These are phyloP conservation scores for Contarinia nasturtii DNA, from an alignment of 1,140 invertebrate genomes.

Conservation along the genomic window DNA sequence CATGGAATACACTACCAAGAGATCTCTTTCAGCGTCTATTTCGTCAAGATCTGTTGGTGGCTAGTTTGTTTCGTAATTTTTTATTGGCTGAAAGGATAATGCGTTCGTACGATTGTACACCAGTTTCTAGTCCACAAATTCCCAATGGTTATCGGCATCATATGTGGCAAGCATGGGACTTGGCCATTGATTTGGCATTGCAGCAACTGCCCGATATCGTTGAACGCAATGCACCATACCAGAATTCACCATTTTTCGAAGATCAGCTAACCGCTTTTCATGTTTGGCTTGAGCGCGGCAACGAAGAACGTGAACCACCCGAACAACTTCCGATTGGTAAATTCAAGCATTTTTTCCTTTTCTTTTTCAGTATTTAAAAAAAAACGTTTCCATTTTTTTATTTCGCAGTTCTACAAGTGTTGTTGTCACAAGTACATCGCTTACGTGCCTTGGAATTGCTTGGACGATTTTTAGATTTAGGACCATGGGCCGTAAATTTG, in stretches of 20 bases:
- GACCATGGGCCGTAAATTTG: conserved; percentile 91
- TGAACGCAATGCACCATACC: conserved; percentile 39
- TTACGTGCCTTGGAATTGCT: conserved; percentile 84
- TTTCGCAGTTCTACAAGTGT: conserved; percentile 77
- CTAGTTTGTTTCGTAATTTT: conserved; percentile 94
- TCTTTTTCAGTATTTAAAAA: no score
- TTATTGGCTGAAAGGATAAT: conserved; percentile 91
- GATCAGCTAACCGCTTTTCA: conserved; percentile 98
- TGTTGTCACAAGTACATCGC: conserved; percentile 92
- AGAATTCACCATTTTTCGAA: conserved; percentile 86
- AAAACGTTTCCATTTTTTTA: no score
- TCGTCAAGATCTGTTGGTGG: conserved; percentile 92
- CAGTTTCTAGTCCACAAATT: conserved; percentile 74
- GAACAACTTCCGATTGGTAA: conserved; percentile 80
- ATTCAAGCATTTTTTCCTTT: no score
- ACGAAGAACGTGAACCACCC: conserved; percentile 59
- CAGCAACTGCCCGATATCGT: conserved; percentile 68
- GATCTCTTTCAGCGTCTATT: conserved; percentile 95
- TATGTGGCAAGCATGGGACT: conserved; percentile 95
- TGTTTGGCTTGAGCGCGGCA: conserved; percentile 74
- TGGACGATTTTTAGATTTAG: conserved; percentile 88
- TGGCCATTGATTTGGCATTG: conserved; percentile 83
- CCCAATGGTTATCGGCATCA: conserved; percentile 79
- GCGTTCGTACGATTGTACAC: conserved; percentile 88
- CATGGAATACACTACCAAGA: conserved; percentile 86